Evolutionary conservation across 2,888 invertebrate genomes (phyloP), one percentile per base, ranked within the genome.

Genomic region (Torymus tubicola): DNA sequence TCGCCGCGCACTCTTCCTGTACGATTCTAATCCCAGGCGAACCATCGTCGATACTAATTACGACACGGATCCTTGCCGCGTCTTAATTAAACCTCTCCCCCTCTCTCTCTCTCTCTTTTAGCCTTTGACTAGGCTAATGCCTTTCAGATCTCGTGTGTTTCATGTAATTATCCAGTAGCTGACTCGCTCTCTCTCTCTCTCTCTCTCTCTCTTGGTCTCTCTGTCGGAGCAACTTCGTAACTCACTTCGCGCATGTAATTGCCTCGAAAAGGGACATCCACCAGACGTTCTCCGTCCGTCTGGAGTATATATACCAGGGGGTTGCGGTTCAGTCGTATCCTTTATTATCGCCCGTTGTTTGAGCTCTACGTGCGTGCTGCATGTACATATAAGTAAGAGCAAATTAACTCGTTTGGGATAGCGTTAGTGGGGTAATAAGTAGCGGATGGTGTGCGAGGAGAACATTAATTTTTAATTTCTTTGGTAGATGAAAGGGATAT

Each of bases 191-290:
- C 21, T 13, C 8, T 53, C 42, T 64, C 18, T n/a, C 53, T 63
- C n/a, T 1, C 2, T 31, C 61, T 11, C 21, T 13, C 8, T 53
- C 42, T 64, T 14, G 12, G 10, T 13, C 13, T 10, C 24, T 50
- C 21, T n/a, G 50, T n/a, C 21, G 53, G 69, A 52, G 13, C 42
- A 71, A 71, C 71, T 71, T 61, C 53, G 21, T 64, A 42, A 31
- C 60, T 50, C 63, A 70, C 18, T 69, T 77, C 69, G 69, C 69
- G 60, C 76, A n/a, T 77, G 68, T 70, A 69, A 77, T 77, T 77
- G 63, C 31, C 1, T 3, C 16, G 3, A 11, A 11, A 4, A 52
- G 24, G 42, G 16, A 63, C 58, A 63, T 53, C 3, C 42, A 42
- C 8, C 8, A 42, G 42, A 42, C 42, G 42, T 42, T 42, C 42